Conservation (phyloP, 2,113 vertebrate species). For the human (Homo sapiens) region GRCh38 chr11:111694001-111694500, state of each 20-base stretch:
- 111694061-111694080: constrained; percentile 10
- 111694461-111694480: background rate
- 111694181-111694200: constrained; percentile 43
- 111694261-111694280: constrained; percentile 31
- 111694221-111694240: background rate
- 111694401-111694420: background rate
- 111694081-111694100: constrained; percentile 62
- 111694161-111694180: background rate
- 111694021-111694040: constrained; percentile 58
- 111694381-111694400: background rate
- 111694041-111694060: constrained; percentile 35
- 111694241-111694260: constrained; percentile 16
- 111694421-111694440: background rate
- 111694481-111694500: background rate
- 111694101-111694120: constrained; percentile 39
- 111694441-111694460: background rate
- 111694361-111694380: background rate
- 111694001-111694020: background rate
- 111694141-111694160: constrained; percentile 36
- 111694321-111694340: constrained; percentile 33
- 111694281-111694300: background rate
- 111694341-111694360: background rate
- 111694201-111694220: background rate
- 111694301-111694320: constrained; percentile 44
- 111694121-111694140: constrained; percentile 26